Evolutionary conservation across 1,140 invertebrate genomes (phyloP).

Genomic region (Ylistrum balloti): DNA sequence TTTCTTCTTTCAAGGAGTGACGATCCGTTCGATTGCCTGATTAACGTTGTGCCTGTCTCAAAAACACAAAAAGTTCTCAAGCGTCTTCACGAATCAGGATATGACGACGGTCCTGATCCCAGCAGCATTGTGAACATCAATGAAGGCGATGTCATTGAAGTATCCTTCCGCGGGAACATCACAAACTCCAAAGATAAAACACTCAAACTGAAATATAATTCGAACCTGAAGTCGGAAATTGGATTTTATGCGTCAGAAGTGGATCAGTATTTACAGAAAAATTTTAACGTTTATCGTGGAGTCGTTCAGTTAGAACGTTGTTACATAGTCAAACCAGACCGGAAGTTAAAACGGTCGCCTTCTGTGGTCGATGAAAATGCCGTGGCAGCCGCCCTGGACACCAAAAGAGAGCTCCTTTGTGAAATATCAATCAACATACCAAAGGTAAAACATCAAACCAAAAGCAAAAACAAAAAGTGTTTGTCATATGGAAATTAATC

Average conservation of each 20-base stretch:
- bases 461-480: too few relatives aligned
- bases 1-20: slow-evolving; percentile 65
- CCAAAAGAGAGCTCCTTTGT: slow-evolving; percentile 69
- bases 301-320: slow-evolving; percentile 67
- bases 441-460: slow-evolving; percentile 66
- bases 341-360: slow-evolving; percentile 56
- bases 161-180: slow-evolving; percentile 77
- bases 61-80: slow-evolving; percentile 64
- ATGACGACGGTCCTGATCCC: slow-evolving; percentile 73
- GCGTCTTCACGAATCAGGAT: slow-evolving; percentile 71
- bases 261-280: slow-evolving; percentile 77
- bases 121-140: slow-evolving; percentile 64
- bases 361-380: slow-evolving; percentile 62
- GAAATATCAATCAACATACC: slow-evolving; percentile 76
- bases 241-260: slow-evolving; percentile 72
- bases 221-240: slow-evolving; percentile 68
- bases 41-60: slow-evolving; percentile 66
- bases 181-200: slow-evolving; percentile 58
- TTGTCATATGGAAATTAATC: too few relatives aligned
- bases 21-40: slow-evolving; percentile 69
- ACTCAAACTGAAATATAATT: slow-evolving; percentile 72
- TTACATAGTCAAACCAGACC: slow-evolving; percentile 58
- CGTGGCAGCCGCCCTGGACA: slow-evolving; percentile 46
- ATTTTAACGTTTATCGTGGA: slow-evolving; percentile 74
- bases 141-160: slow-evolving; percentile 76